Base-by-base conservation (phyloP, 2,797 vertebrate genomes). In the Spinus olivaceus region DNA sequence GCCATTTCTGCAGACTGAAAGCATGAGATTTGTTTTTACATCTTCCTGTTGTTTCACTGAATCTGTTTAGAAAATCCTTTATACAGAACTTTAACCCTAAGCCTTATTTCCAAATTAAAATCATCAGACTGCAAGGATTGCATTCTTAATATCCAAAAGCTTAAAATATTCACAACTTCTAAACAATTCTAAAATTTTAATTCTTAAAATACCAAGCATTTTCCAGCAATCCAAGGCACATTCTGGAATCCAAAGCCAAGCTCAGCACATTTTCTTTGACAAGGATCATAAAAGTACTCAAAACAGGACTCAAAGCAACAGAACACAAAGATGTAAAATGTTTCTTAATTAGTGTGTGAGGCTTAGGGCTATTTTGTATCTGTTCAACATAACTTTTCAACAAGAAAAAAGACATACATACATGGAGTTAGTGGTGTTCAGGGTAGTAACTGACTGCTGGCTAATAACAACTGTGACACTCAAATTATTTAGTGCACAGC, bases 181-280 rank as follows among this genome's bases (percentile, higher is more conserved):
- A 8, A 8, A 87, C 91, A 77, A 76, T 54, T 81, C 63, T 87
- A 37, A 49, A 70, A 42, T 74, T 70, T 47, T 69, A 70, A 57
- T 76, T 86, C 60, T 74, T 86, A 46, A 82, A 71, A 72, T 77
- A 71, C n/a, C 46, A 54, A 23, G 47, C 9, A 18, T 76, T 96
- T 92, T 70, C 37, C 33, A 51, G 27, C 33, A 72, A 82, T 76
- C 54, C 41, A 71, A 81, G 86, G 23, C 23, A 4, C 3, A 4
- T 94, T 96, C 42, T 76, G 76, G 67, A 91, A 95, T 49, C 32
- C 41, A 53, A 2, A 78, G 64, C 37, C 85, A 96, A 96, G 69
- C 18, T 81, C 47, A 42, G 41, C 77, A 80, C 8, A 37, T 92
- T 86, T 86, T 80, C 65, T 94, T 53, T 60, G 37, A 76, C 88